Evolutionary conservation across 2,888 invertebrate species (phyloP), one percentile per base, ranked within the genome.

Genomic region (Orthosia incerta): DNA sequence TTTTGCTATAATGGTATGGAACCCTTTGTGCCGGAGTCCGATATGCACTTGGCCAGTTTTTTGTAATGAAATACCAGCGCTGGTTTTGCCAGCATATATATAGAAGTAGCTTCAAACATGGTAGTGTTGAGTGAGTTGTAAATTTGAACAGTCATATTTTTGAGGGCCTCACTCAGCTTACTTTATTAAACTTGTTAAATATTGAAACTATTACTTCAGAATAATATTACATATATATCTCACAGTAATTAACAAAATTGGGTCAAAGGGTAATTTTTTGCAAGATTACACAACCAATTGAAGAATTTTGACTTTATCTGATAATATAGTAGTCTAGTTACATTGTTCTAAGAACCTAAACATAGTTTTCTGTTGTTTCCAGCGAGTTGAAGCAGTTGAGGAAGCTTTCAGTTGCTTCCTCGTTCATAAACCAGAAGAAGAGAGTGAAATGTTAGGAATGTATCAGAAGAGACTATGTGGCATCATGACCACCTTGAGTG

Each of bases 401-500:
- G 98, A 99, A 93, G 98, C 98, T 0, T 99, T 99, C 90, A 98
- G 98, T 91, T 98, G 98, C 87, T 98, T 98, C 87, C 97, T 99
- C 74, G 98, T 98, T 2, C 98, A 98, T 88, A 97, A 98, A 84
- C 96, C 97, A 23, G 97, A 97, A 67, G 97, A 97, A 74, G 98
- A 98, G 90, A 96, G 95, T 82, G 97, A 98, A 84, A 98, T 97
- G 91, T 95, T 97, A 46, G 93, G 97, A 55, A 94, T 96, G 89
- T 98, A 98, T 94, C 97, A 98, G 85, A 97, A 97, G 80, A 97
- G 97, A 81, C 93, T 99, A 51, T 97, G 97, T 71, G 95, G 95
- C 20, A 97, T 97, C 1, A 97, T 99, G 94, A 96, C 97, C 45
- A 97, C 97, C 48, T 91, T 98, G 31, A 97, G 97, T 62, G 96